A percentile compares a stretch with the other conserved stretches of the same genome.
phyloP scores from a whole-genome alignment of 2,113 vertebrate species.

The Corythoichthys intestinalis region DNA sequence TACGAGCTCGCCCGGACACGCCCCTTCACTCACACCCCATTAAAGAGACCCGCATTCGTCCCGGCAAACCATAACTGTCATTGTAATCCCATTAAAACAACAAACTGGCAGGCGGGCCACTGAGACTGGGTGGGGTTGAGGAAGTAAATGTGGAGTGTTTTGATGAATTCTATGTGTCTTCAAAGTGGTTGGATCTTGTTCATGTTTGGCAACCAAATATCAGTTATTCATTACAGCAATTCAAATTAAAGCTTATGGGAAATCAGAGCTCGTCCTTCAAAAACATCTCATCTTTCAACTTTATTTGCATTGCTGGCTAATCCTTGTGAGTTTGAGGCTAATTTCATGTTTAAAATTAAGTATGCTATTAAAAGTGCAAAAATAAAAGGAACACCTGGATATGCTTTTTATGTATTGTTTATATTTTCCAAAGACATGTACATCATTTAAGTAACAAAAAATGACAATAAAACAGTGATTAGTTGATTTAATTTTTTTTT shows the following conservation, averaged over 20 bases:
- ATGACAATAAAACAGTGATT: no score
- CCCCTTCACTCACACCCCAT: conserved; percentile 76
- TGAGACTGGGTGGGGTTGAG: conserved; percentile 52
- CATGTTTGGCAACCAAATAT: neutral
- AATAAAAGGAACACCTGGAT: no score
- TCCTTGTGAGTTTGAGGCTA: neutral
- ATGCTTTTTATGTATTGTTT: no score
- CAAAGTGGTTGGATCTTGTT: neutral
- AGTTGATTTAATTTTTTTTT: no score
- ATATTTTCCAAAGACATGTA: no score
- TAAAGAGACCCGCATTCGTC: conserved; percentile 79
- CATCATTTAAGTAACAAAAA: no score
- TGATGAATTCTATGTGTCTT: neutral
- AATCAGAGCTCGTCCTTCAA: no score
- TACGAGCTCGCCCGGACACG: conserved; percentile 60
- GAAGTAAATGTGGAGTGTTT: neutral
- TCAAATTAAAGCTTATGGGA: neutral
- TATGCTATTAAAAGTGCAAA: no score
- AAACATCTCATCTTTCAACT: no score
- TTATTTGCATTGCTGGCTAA: neutral
- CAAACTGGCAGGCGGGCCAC: conserved; percentile 61
- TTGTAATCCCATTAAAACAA: conserved; percentile 76
- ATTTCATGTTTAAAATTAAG: no score
- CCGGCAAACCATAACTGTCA: conserved; percentile 71
- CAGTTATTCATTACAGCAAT: neutral